A percentile compares a stretch with the other conserved stretches of the same genome.
These are phyloP conservation scores for Drosophila cardini DNA, from an alignment of 1,140 invertebrate species.

Conservation along the genomic window DNA sequence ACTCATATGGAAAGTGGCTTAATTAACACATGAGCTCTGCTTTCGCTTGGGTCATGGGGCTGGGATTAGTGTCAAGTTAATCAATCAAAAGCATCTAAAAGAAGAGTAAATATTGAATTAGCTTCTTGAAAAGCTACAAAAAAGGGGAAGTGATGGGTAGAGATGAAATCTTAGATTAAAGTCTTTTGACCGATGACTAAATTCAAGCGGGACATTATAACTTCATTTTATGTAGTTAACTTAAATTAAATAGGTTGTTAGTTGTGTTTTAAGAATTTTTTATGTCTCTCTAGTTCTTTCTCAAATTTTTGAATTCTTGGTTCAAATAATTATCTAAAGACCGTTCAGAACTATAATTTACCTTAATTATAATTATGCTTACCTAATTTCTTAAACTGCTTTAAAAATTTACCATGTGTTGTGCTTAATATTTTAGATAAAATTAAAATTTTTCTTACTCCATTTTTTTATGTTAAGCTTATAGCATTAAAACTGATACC, in stretches of 20 bases:
- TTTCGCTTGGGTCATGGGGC: neutral
- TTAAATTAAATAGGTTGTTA: neutral
- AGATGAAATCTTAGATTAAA: neutral
- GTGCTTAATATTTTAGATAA: too few relatives aligned
- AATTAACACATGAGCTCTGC: slow-evolving; percentile 36
- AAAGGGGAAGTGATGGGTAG: too few relatives aligned
- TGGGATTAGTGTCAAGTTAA: slow-evolving; percentile 25
- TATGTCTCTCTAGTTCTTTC: too few relatives aligned
- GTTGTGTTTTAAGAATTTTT: neutral
- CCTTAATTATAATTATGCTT: too few relatives aligned
- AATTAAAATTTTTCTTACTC: too few relatives aligned
- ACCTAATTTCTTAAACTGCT: too few relatives aligned
- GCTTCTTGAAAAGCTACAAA: neutral
- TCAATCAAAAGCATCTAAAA: slow-evolving; percentile 36
- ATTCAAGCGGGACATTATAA: neutral
- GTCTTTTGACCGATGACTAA: slow-evolving; percentile 3
- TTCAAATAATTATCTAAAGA: too few relatives aligned
- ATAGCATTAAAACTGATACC: neutral
- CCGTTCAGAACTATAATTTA: too few relatives aligned
- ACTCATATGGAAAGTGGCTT: slow-evolving; percentile 24
- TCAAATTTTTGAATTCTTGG: too few relatives aligned
- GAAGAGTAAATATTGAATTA: slow-evolving; percentile 13
- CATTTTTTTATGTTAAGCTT: too few relatives aligned
- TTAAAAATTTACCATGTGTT: too few relatives aligned
- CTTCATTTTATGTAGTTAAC: too few relatives aligned